A percentile compares a stretch with the other conserved stretches of the same genome.
These are phyloP conservation scores for Lydus trimaculatus DNA, from an alignment of 2,888 invertebrate species.

Conservation along the genomic window DNA sequence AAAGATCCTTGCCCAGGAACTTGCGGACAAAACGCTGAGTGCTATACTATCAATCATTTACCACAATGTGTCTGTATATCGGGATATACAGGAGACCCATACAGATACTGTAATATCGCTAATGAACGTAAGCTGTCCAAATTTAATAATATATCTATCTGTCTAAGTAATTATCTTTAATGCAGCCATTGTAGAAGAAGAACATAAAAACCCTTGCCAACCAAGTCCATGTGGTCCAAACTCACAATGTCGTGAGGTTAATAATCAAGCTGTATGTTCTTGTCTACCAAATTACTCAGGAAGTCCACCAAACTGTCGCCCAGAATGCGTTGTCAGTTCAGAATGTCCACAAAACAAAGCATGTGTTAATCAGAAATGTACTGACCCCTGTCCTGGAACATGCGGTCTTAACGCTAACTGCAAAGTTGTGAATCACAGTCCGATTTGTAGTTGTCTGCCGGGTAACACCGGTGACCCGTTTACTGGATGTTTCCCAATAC, in stretches of 20 bases:
- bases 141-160: background rate
- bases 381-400: constrained; percentile 64
- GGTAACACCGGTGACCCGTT: constrained; percentile 77
- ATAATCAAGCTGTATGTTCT: constrained; percentile 65
- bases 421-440: constrained; percentile 71
- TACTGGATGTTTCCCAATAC: constrained; percentile 69
- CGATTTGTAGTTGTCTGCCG: constrained; percentile 69
- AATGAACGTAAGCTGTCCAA: constrained; percentile 59
- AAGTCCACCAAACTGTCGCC: constrained; percentile 69
- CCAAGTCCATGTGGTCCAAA: constrained; percentile 82
- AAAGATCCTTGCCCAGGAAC: constrained; percentile 75
- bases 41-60: constrained; percentile 77
- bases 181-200: constrained; percentile 41
- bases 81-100: constrained; percentile 61
- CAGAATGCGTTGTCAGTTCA: constrained; percentile 66
- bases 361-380: constrained; percentile 57
- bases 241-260: constrained; percentile 75
- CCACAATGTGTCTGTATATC: constrained; percentile 78
- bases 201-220: constrained; percentile 66
- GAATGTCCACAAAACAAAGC: constrained; percentile 64
- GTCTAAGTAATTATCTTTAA: constrained; percentile 16
- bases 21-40: constrained; percentile 77
- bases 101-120: constrained; percentile 66
- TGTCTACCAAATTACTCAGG: constrained; percentile 69
- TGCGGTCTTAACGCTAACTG: constrained; percentile 65